These are phyloP conservation scores for Phoxinus dragarum DNA, from an alignment of 2,797 vertebrate species.

Conservation along the genomic window DNA sequence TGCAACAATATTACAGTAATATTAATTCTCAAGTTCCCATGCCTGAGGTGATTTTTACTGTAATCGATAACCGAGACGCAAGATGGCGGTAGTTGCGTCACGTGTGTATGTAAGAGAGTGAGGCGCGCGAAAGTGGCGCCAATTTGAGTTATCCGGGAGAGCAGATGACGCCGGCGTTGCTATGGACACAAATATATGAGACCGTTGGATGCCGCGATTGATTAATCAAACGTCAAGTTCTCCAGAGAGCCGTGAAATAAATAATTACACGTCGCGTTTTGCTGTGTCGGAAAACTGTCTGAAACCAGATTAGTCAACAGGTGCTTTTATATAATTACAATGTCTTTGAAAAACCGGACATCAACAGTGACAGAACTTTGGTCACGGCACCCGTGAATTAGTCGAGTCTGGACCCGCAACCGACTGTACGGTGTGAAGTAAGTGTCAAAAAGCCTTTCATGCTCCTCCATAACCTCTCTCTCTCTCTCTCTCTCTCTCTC, in stretches of 20 bases:
- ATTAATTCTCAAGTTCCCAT: not conserved
- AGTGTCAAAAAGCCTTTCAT: not conserved
- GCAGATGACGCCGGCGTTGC: not conserved
- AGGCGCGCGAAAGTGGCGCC: not conserved
- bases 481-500: too few relatives aligned
- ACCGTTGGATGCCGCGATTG: not conserved
- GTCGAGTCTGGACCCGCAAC: not conserved
- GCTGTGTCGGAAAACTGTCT: not conserved
- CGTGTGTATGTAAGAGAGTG: not conserved
- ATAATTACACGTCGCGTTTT: not conserved
- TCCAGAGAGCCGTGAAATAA: not conserved
- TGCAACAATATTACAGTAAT: not conserved
- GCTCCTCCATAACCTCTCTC: not conserved
- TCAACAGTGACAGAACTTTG: not conserved
- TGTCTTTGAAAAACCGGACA: not conserved
- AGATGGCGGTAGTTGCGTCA: not conserved
- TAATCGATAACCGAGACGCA: not conserved
- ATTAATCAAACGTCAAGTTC: not conserved
- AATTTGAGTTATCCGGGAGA: not conserved
- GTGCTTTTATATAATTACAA: not conserved
- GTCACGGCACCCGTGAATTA: not conserved
- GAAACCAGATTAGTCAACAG: not conserved
- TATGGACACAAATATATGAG: not conserved
- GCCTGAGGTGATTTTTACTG: not conserved
- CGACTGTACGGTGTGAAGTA: not conserved